These are phyloP conservation scores for Myopa tessellatipennis DNA, from an alignment of 2,888 invertebrate species.

Conservation along the genomic window DNA sequence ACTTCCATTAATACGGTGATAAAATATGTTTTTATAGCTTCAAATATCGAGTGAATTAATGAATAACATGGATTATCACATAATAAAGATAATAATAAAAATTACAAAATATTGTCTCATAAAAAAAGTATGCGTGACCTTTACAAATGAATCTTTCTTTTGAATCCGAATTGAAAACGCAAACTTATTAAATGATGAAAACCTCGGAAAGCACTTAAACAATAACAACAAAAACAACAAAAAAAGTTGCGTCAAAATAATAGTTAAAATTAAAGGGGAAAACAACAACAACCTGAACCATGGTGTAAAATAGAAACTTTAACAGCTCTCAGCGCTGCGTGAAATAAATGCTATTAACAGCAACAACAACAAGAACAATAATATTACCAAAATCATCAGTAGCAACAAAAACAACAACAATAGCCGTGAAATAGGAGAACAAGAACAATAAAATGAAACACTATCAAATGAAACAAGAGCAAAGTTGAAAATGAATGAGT, in stretches of 20 bases:
- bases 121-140: too few species aligned
- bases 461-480: neutral
- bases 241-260: conserved; percentile 6
- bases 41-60: too few species aligned
- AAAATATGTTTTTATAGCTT: conserved; percentile 2
- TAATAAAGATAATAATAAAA: too few species aligned
- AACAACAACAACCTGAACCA: neutral
- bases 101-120: too few species aligned
- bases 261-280: conserved; percentile 13
- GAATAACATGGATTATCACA: too few species aligned
- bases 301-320: conserved; percentile 23
- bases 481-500: too few species aligned
- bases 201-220: too few species aligned
- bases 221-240: neutral
- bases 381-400: neutral
- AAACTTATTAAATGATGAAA: too few species aligned
- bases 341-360: neutral
- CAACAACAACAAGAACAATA: too few species aligned
- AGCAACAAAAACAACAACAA: conserved; percentile 1
- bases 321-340: neutral
- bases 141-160: too few species aligned
- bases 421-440: neutral
- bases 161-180: too few species aligned
- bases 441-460: neutral
- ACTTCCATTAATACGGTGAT: neutral